Base-by-base conservation (phyloP, 2,888 invertebrate genomes). In the Anodontia alba region DNA sequence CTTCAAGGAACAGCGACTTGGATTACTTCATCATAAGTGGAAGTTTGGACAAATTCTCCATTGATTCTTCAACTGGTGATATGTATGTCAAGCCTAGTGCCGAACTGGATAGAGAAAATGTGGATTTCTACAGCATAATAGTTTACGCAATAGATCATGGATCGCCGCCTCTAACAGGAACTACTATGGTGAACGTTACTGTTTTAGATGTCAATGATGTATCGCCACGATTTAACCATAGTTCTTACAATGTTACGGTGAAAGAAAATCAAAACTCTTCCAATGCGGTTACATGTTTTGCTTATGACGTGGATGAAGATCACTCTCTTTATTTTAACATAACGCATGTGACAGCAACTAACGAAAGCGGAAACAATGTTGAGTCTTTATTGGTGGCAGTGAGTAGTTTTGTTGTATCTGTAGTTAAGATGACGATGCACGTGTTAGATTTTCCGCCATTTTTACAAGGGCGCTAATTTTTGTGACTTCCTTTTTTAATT, bases 181-280 rank as follows among this genome's bases (percentile, higher is more conserved):
- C 88, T 3, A 80, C 88, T 12, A 89, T 86, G 1, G 69, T 93
- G 26, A 87, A 83, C 8, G 83, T 92, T 1, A 54, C 74, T 0
- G 69, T 93, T 1, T 67, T 23, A n/a, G 91, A 91, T 68, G 89
- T 92, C 17, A 93, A 93, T 73, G 92, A 93, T 77, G 88, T 90
- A 76, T 36, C 33, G 20, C 93, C 93, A 23, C 26, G 8, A 1
- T 86, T 86, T 66, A 62, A 49, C 17, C 2, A 54, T 1, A 49
- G 29, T 0, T 0, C 17, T 3, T 81, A 73, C 57, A 8, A 15
- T 1, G 57, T 33, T 0, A 8, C 12, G 2, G 74, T 81, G 7
- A 23, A 29, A 29, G 85, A 83, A 74, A 75, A 75, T 57, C n/a
- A 31, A 0, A 71, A 49, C 17, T 7, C 17, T 23, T 0, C 8